Conservation (phyloP, 2,888 invertebrate species). For the Ecliptopera silaceata region DNA sequence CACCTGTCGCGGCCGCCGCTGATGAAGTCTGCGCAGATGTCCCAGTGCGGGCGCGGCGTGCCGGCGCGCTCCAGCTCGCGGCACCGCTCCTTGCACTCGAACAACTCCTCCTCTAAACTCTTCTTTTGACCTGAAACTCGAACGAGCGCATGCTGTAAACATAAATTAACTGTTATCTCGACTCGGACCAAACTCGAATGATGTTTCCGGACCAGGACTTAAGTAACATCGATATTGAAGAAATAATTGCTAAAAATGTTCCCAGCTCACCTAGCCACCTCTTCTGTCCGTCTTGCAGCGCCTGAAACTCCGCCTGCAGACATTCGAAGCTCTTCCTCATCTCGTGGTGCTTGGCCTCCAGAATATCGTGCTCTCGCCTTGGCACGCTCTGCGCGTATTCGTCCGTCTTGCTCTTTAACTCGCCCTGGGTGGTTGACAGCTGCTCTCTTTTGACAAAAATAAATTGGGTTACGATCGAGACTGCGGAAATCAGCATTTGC, state of each 20-base stretch:
- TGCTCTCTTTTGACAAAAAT: conserved; percentile 57
- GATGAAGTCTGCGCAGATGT: conserved; percentile 76
- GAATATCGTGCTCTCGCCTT: conserved; percentile 62
- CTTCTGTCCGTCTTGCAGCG: conserved; percentile 53
- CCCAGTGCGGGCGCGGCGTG: conserved; percentile 78
- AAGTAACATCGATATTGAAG: too few species aligned
- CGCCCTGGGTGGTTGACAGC: conserved; percentile 62
- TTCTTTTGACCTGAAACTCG: conserved; percentile 54
- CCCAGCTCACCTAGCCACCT: conserved; percentile 49
- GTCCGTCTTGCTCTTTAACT: conserved; percentile 65
- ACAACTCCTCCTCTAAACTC: conserved; percentile 62
- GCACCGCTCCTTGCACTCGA: conserved; percentile 69
- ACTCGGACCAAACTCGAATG: too few species aligned
- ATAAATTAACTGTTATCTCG: too few species aligned
- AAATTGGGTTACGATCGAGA: background rate
- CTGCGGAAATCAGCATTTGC: too few species aligned
- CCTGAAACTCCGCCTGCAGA: conserved; percentile 47
- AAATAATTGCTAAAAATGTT: too few species aligned
- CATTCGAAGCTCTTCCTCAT: conserved; percentile 45
- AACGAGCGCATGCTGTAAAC: too few species aligned
- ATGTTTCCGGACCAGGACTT: too few species aligned
- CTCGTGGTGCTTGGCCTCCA: conserved; percentile 56
- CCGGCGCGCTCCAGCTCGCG: conserved; percentile 73
- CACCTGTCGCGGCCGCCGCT: conserved; percentile 75
- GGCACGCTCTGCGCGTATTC: conserved; percentile 75